phyloP scores from a whole-genome alignment of 2,888 invertebrate species.

The Pristionchus japonicus region DNA sequence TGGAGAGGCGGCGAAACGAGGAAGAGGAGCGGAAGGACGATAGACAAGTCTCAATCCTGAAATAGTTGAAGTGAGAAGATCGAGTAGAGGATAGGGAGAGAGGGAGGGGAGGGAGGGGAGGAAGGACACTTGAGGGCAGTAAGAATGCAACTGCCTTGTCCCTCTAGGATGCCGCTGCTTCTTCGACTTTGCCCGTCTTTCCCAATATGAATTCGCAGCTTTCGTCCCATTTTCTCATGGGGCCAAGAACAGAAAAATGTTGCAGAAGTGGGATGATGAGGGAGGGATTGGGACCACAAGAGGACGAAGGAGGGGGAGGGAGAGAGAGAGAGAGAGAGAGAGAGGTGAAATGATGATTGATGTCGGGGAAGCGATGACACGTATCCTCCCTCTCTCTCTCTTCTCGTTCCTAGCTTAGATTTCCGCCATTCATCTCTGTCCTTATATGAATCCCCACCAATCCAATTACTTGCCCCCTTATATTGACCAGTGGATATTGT shows the following conservation, averaged over 20 bases:
- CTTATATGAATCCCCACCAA: slow-evolving; percentile 6
- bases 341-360: slow-evolving; percentile 40
- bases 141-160: slow-evolving; percentile 35
- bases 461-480: slow-evolving; percentile 6
- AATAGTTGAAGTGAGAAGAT: slow-evolving; percentile 31
- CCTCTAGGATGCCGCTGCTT: neutral
- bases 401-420: neutral
- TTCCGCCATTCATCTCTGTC: neutral
- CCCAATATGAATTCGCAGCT: slow-evolving; percentile 20
- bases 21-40: slow-evolving; percentile 11
- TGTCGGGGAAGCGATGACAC: slow-evolving; percentile 33
- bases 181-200: neutral
- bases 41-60: slow-evolving; percentile 29
- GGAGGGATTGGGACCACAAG: slow-evolving; percentile 18
- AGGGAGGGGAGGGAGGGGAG: neutral
- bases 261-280: neutral
- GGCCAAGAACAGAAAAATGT: slow-evolving; percentile 31
- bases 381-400: neutral
- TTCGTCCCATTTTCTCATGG: slow-evolving; percentile 41
- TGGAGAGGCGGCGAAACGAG: neutral
- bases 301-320: neutral
- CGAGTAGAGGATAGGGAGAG: slow-evolving; percentile 31
- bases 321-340: neutral
- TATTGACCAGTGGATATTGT: neutral
- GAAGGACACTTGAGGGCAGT: neutral